These are phyloP conservation scores for Gavialis gangeticus DNA, from an alignment of 2,113 vertebrate genomes.

Conservation along the genomic window DNA sequence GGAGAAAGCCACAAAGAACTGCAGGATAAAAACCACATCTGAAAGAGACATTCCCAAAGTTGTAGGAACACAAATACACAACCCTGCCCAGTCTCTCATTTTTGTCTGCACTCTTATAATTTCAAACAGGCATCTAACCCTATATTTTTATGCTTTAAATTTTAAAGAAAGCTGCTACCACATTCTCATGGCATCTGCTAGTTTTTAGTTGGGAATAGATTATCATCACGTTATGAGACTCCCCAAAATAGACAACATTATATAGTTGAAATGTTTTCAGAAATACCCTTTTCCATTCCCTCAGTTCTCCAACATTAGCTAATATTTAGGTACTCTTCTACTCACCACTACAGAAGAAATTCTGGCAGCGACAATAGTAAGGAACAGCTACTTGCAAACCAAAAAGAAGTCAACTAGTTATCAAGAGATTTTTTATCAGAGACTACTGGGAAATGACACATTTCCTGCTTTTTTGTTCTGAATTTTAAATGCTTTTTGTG, in stretches of 20 bases:
- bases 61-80: background rate
- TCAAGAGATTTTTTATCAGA: slow-evolving; percentile 15
- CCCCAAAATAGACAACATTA: background rate
- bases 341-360: background rate
- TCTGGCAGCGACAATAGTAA: background rate
- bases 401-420: background rate
- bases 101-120: background rate
- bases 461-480: slow-evolving; percentile 33
- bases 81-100: background rate
- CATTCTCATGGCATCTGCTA: background rate
- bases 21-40: background rate
- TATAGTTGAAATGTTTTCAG: background rate
- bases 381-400: background rate
- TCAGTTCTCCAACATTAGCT: background rate
- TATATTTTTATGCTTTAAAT: background rate
- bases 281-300: background rate
- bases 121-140: background rate
- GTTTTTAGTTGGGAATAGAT: background rate
- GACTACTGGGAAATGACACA: slow-evolving; percentile 48
- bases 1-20: background rate
- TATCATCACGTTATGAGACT: background rate
- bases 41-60: background rate
- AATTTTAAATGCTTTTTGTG: background rate
- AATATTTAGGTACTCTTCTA: background rate
- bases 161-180: background rate